Percentiles rank a stretch among this genome's conserved stretches.
Evolutionary conservation across 2,113 vertebrate species (phyloP).

Genomic region (Protobothrops flavoviridis): DNA sequence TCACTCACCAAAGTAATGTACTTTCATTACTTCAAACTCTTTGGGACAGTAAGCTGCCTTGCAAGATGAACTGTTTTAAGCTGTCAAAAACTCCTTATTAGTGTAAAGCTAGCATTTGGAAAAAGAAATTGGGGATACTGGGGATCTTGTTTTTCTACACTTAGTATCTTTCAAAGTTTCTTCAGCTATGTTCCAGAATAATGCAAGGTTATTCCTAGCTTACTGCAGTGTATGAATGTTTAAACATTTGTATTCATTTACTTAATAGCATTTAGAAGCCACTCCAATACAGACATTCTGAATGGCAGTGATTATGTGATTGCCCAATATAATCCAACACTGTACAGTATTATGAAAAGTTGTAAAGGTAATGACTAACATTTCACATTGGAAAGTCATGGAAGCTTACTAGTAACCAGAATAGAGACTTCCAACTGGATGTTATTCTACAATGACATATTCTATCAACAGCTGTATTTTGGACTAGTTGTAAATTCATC

Average conservation of each 20-base stretch:
- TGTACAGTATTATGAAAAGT: neutral
- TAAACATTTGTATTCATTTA: neutral
- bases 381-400: neutral
- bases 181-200: neutral
- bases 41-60: neutral
- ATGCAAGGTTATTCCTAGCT: neutral
- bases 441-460: neutral
- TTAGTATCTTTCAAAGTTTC: neutral
- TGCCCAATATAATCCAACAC: neutral
- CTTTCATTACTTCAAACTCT: neutral
- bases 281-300: neutral
- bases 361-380: neutral
- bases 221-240: neutral
- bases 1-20: neutral
- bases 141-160: neutral
- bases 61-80: neutral
- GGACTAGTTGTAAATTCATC: neutral
- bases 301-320: neutral
- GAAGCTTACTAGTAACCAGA: neutral
- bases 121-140: neutral
- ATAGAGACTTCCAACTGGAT: neutral
- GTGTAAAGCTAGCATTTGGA: neutral
- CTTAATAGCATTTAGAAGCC: neutral
- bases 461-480: neutral
- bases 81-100: neutral